Evolutionary conservation across 2,797 vertebrate genomes (phyloP), one percentile per base, ranked within the genome.

Genomic region (Pipistrellus pygmaeus): DNA sequence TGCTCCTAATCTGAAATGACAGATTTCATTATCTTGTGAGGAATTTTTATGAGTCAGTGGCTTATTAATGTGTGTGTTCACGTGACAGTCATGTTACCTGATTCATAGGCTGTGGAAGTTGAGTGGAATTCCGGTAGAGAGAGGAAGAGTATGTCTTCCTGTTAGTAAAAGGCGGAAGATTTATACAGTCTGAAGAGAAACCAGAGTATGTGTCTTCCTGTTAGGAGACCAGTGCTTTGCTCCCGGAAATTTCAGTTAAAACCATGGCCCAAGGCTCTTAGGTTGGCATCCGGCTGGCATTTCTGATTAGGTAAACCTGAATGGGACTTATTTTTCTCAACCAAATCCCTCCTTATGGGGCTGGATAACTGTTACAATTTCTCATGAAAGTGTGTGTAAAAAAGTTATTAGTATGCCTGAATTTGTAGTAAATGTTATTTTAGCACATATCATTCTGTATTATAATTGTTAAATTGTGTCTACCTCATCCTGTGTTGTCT

Each of bases 1-100:
- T 90, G 69, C 48, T 72, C 32, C 21, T 83, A 21, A 76, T 85
- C 38, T 44, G 62, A 32, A 86, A 69, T 66, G 66, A 82, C 71
- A 88, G 64, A n/a, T 46, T 80, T 85, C 75, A 71, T 85, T 81
- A 32, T 75, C 57, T 44, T 48, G 12, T 84, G 93, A 87, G 91
- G 86, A 86, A 44, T 77, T 88, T 83, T 83, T 82, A 57, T 57
- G 62, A 78, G 38, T 83, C 82, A n/a, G 38, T 44, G 75, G 53
- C 87, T 88, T 76, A 80, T 68, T 75, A 38, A 66, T 77, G 69
- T 68, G 20, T 82, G 76, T 78, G 57, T 73, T 81, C 55, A 68
- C 73, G 64, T 88, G 60, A 73, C 66, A 92, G 38, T 21, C 2
- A 0, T 23, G 25, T 44, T 77, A 25, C 83, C 46, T 62, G 60